Base-by-base conservation (phyloP, 2,888 invertebrate species). In the Dyspetes luteomarginatus region DNA sequence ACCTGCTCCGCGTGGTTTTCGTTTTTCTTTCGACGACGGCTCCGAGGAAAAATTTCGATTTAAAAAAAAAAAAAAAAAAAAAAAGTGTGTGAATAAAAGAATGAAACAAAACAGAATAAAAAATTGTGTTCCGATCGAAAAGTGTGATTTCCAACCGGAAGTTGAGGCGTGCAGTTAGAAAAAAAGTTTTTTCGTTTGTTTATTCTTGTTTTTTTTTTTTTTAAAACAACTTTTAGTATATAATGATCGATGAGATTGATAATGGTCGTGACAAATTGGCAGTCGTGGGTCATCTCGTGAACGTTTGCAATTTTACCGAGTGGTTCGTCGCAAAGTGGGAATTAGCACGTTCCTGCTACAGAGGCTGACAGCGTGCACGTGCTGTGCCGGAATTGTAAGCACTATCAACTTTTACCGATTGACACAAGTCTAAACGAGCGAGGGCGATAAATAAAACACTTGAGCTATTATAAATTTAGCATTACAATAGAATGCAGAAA, bases 221-320 rank as follows among this genome's bases (percentile, higher is more conserved):
- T 17, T 50, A 12, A 52, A 17, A 9, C n/a, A 0, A 28, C 22
- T 58, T 36, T 52, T 4, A 67, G 15, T 22, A 24, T 60, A 67
- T 30, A 73, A 78, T 78, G 78, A 72, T 73, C 78, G 65, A 73
- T 62, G 72, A 67, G 60, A 78, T 67, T 17, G 17, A 30, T 60
- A 58, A 72, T 72, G 28, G 41, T 52, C 52, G 17, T 19, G 60
- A 60, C 24, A 60, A 65, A n/a, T 22, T 58, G 26, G 45, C 56
- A 48, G 41, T 43, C 26, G 67, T 30, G 75, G 41, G 26, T 36
- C 1, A 4, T 12, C 30, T 71, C 24, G 30, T 4, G 36, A n/a
- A 72, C n/a, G 43, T 52, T 30, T 28, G 72, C 56, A 56, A 72
- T 68, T 36, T 4, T 45, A 41, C 41, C 41, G 62, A 72, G 76